Percentiles rank a stretch among this genome's conserved stretches.
phyloP scores from a whole-genome alignment of 2,888 invertebrate species.

The Ctenicera cuprea region DNA sequence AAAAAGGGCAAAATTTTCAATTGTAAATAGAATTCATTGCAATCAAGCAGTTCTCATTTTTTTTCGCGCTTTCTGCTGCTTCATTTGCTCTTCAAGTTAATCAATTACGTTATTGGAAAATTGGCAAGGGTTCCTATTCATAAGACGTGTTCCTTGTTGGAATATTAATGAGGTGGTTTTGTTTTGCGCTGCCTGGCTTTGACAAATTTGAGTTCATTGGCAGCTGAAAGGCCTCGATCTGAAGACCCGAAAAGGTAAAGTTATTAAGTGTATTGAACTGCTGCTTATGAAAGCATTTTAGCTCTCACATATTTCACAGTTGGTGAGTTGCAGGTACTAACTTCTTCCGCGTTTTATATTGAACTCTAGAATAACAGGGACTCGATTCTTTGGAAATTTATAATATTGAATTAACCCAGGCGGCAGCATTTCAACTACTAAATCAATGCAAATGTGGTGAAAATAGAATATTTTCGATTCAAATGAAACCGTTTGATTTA shows the following conservation, averaged over 20 bases:
- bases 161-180: conserved; percentile 14
- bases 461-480: neutral
- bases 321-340: neutral
- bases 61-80: neutral
- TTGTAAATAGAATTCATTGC: neutral
- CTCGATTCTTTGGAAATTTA: neutral
- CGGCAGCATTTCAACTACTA: no score
- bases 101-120: conserved; percentile 18
- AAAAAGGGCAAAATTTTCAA: neutral
- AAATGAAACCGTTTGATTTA: neutral
- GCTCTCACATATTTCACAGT: no score
- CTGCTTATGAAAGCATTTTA: no score
- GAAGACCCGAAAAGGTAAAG: neutral
- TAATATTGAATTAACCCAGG: neutral
- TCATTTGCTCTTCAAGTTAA: neutral
- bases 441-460: no score
- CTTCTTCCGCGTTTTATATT: no score
- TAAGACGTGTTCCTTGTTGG: conserved; percentile 2
- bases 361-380: neutral
- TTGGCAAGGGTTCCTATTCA: conserved; percentile 7
- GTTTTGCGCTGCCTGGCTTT: neutral
- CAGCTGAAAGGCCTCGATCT: neutral
- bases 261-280: neutral
- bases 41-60: neutral
- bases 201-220: conserved; percentile 17